A percentile compares a stretch with the other conserved stretches of the same genome.
Conservation (phyloP, 1,140 invertebrate genomes). For the Vanessa tameamea region DNA sequence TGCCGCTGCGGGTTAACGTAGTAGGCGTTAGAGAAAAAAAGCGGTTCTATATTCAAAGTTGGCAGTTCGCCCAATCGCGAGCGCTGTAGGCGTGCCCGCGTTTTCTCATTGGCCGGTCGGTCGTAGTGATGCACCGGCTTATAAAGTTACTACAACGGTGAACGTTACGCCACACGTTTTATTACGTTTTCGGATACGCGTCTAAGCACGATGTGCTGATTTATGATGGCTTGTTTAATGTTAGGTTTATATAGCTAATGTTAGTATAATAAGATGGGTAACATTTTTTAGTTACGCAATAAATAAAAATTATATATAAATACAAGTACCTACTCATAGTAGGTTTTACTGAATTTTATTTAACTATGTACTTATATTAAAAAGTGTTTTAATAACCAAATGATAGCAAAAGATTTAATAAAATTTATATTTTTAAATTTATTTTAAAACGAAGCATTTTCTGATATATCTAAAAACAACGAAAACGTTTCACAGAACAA, state of each 20-base stretch:
- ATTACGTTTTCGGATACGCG: slow-evolving; percentile 37
- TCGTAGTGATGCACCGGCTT: slow-evolving; percentile 55
- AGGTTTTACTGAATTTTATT: too few relatives aligned
- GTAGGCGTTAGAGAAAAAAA: slow-evolving; percentile 79
- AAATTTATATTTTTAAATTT: background rate
- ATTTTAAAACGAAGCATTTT: too few relatives aligned
- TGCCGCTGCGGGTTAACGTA: slow-evolving; percentile 49
- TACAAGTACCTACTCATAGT: too few relatives aligned
- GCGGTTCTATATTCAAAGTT: slow-evolving; percentile 78
- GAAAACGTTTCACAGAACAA: background rate
- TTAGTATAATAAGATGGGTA: background rate
- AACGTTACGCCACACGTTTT: slow-evolving; percentile 45
- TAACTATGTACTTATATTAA: too few relatives aligned
- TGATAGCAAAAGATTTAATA: background rate
- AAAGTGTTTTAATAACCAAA: too few relatives aligned
- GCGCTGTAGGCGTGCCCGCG: slow-evolving; percentile 70
- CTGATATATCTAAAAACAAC: too few relatives aligned
- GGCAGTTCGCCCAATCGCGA: slow-evolving; percentile 64
- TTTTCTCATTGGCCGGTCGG: slow-evolving; percentile 56
- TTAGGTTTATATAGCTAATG: background rate
- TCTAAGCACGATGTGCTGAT: slow-evolving; percentile 29
- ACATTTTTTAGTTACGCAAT: background rate
- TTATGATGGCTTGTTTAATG: slow-evolving; percentile 23
- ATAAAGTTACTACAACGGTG: slow-evolving; percentile 49
- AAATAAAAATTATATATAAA: too few relatives aligned